phyloP scores from a whole-genome alignment of 1,140 invertebrate genomes.

The Venustaconcha ellipsiformis region DNA sequence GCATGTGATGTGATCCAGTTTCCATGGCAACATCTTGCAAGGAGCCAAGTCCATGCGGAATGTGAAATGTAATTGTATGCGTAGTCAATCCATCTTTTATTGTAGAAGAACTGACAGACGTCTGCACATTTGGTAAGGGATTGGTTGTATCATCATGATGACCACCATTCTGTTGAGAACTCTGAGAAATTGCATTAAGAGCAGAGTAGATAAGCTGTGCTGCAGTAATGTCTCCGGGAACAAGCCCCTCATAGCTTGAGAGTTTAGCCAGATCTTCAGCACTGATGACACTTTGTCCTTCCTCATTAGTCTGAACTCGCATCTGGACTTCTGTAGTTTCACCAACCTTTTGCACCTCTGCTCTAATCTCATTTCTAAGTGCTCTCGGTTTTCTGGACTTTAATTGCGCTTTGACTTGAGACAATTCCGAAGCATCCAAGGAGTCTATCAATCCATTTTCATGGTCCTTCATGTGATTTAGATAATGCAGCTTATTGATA shows the following conservation, averaged over 20 bases:
- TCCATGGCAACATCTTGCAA: too few relatives aligned
- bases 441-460: slow-evolving; percentile 69
- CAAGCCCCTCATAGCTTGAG: slow-evolving; percentile 57
- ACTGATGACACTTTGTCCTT: slow-evolving; percentile 42
- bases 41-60: slow-evolving; percentile 23
- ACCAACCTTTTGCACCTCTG: slow-evolving; percentile 7
- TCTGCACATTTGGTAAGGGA: slow-evolving; percentile 41
- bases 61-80: slow-evolving; percentile 55
- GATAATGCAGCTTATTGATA: slow-evolving; percentile 74
- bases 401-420: neutral
- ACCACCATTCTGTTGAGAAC: slow-evolving; percentile 2
- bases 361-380: neutral
- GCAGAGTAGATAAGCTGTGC: slow-evolving; percentile 74
- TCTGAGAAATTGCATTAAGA: slow-evolving; percentile 67
- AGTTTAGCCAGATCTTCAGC: slow-evolving; percentile 53
- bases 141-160: slow-evolving; percentile 10
- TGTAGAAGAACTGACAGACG: slow-evolving; percentile 37
- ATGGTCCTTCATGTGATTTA: slow-evolving; percentile 74
- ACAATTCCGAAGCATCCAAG: neutral
- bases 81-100: slow-evolving; percentile 48
- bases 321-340: slow-evolving; percentile 39
- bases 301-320: slow-evolving; percentile 47
- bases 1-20: too few relatives aligned
- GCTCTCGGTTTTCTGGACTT: neutral
- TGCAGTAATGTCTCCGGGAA: slow-evolving; percentile 72